These are phyloP conservation scores for Scaptomyza reducta DNA, from an alignment of 2,888 invertebrate genomes.

Conservation along the genomic window DNA sequence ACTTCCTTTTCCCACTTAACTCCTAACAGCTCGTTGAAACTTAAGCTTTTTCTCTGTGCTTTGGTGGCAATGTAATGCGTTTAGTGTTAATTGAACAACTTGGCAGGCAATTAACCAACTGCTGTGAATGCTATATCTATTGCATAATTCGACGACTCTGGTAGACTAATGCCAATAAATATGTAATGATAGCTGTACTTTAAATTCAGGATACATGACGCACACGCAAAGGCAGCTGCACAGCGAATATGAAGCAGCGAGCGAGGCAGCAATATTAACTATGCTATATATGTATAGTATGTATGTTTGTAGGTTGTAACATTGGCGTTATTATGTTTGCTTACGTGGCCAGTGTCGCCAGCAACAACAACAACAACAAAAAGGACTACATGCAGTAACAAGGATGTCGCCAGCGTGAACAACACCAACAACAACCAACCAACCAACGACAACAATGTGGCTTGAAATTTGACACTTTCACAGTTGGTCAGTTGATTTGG, in stretches of 20 bases:
- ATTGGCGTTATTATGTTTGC: slow-evolving; percentile 75
- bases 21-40: background rate
- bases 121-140: slow-evolving; percentile 1
- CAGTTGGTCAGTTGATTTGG: slow-evolving; percentile 78
- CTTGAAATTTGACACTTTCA: slow-evolving; percentile 78
- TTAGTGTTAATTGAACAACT: slow-evolving; percentile 21
- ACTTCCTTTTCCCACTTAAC: background rate
- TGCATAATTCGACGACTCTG: slow-evolving; percentile 10
- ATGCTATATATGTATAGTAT: slow-evolving; percentile 1
- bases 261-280: slow-evolving; percentile 12
- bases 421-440: slow-evolving; percentile 42
- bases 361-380: slow-evolving; percentile 35
- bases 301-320: slow-evolving; percentile 41
- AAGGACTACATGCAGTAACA: slow-evolving; percentile 37
- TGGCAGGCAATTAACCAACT: slow-evolving; percentile 5
- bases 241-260: slow-evolving; percentile 30
- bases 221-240: background rate
- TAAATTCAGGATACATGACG: slow-evolving; percentile 40
- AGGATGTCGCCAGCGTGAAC: slow-evolving; percentile 48
- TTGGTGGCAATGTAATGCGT: background rate
- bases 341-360: slow-evolving; percentile 69
- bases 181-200: slow-evolving; percentile 31
- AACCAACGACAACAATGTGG: slow-evolving; percentile 71
- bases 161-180: slow-evolving; percentile 11
- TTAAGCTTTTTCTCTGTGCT: background rate